Conservation (phyloP, 53 echinoderm and acorn worm genomes). For the Arbacia lixula region DNA sequence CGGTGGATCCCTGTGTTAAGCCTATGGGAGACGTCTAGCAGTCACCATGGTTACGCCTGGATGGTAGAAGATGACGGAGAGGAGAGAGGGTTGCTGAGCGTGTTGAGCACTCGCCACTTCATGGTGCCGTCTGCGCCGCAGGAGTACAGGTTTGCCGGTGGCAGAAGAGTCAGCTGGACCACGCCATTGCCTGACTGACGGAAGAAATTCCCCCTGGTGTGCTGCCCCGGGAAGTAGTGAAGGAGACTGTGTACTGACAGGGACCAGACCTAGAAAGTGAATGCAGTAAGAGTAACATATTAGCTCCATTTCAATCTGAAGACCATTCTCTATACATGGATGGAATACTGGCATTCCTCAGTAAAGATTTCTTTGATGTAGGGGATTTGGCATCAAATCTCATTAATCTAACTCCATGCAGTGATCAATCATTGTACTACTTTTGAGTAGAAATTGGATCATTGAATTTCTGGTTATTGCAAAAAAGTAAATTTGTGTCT, state of each 20-base stretch:
- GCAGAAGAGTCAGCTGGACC: constrained; percentile 82
- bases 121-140: constrained; percentile 97
- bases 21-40: background rate
- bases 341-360: too few species aligned
- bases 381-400: too few species aligned
- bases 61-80: constrained; percentile 6
- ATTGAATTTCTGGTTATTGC: too few species aligned
- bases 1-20: background rate
- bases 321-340: too few species aligned
- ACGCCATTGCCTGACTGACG: constrained; percentile 88
- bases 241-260: constrained; percentile 89
- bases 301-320: too few species aligned
- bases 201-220: constrained; percentile 91
- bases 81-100: constrained; percentile 12
- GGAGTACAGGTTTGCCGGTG: constrained; percentile 88
- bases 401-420: too few species aligned
- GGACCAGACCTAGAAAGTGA: constrained; percentile 85
- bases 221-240: constrained; percentile 91
- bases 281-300: too few species aligned
- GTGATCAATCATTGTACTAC: background rate
- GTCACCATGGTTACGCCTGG: background rate
- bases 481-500: background rate
- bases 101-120: constrained; percentile 81
- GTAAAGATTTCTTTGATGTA: too few species aligned
- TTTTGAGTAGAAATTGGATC: too few species aligned